A percentile compares a stretch with the other conserved stretches of the same genome.
Conservation (phyloP, 2,113 vertebrate species). For the Parus major region DNA sequence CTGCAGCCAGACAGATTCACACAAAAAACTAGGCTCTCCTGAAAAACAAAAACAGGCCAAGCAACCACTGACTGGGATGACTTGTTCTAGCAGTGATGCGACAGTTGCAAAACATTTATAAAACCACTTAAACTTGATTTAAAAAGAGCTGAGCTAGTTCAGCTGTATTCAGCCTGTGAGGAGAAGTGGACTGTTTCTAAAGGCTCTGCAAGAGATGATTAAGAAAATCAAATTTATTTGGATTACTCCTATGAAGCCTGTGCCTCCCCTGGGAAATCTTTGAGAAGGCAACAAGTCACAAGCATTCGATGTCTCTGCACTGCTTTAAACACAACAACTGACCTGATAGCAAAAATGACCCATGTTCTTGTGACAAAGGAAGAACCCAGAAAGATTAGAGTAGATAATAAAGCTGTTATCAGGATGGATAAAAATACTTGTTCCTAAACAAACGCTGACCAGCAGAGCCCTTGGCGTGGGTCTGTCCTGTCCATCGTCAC, state of each 20-base stretch:
- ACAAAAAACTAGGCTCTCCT: not conserved
- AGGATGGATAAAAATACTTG: not conserved
- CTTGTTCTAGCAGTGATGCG: not conserved
- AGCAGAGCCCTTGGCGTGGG: rapidly evolving
- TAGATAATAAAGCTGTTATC: not conserved
- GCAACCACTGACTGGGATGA: not conserved
- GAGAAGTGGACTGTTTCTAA: not conserved
- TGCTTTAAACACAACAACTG: not conserved
- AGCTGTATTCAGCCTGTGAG: not conserved
- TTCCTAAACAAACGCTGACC: not conserved
- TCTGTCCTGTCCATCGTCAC: not conserved
- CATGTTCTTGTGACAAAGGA: not conserved
- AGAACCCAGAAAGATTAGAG: not conserved
- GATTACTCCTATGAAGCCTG: not conserved
- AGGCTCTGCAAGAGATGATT: not conserved
- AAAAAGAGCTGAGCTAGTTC: conserved; percentile 14
- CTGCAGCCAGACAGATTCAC: not conserved
- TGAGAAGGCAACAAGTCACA: not conserved
- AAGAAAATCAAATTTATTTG: not conserved
- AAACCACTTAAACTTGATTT: not conserved
- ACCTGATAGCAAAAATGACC: not conserved
- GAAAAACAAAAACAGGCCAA: not conserved
- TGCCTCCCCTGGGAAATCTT: not conserved
- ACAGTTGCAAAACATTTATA: not conserved
- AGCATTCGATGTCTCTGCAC: rapidly evolving